Conservation (phyloP, 2,113 vertebrate species). For the Cisticola juncidis region DNA sequence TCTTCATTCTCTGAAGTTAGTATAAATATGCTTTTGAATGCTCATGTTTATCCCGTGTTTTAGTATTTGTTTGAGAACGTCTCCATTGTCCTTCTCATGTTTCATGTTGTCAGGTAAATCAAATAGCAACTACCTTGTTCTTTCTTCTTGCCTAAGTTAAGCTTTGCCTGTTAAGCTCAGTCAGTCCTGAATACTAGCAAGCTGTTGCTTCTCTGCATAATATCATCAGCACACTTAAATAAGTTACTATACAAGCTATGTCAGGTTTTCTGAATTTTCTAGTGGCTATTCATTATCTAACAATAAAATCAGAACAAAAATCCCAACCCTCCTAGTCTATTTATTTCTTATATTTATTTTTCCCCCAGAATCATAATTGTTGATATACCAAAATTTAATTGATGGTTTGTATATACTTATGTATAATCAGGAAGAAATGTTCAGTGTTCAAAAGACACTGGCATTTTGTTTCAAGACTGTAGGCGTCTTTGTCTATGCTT, state of each 20-base stretch:
- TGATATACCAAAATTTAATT: not conserved
- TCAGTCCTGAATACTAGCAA: not conserved
- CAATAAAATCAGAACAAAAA: not conserved
- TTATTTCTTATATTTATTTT: not conserved
- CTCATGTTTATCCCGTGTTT: not conserved
- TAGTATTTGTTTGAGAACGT: not conserved
- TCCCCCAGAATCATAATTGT: not conserved
- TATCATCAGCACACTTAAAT: not conserved
- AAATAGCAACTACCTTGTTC: not conserved
- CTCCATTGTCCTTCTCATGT: not conserved
- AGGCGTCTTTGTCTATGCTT: not conserved
- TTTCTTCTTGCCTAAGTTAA: not conserved
- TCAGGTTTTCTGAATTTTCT: not conserved
- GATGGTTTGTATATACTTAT: not conserved
- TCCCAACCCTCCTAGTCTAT: not conserved
- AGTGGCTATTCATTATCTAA: not conserved
- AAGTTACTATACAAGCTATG: not conserved
- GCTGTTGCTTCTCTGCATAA: not conserved
- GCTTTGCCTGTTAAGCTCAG: not conserved
- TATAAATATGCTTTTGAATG: not conserved
- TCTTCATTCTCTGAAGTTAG: not conserved
- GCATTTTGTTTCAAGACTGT: not conserved
- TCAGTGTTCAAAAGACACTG: not conserved
- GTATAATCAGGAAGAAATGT: not conserved
- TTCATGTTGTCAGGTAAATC: not conserved